Evolutionary conservation across 2,797 vertebrate species (phyloP), one percentile per base, ranked within the genome.

Genomic region (Sebastiscus tertius): DNA sequence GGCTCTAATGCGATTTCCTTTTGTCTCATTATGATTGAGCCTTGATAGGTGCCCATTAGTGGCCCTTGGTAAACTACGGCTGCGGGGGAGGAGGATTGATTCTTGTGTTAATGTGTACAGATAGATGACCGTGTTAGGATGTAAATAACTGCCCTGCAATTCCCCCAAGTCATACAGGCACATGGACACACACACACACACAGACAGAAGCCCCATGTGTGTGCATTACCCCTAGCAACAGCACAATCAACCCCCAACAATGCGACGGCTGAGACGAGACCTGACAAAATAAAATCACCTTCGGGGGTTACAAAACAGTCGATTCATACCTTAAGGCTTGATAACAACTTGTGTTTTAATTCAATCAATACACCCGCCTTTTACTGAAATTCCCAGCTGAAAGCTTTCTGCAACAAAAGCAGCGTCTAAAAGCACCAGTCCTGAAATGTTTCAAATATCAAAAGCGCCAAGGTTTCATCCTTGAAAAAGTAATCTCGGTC

Each of bases 21-120:
- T 86, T 76, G 91, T 93, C 88, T 95, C 91, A 94, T 94, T 89
- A 94, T 92, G 94, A 95, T 90, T 85, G 93, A 95, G 84, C 31
- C 87, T 79, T 92, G 93, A 94, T 92, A 89, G 93, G 89, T 90
- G 85, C 86, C 87, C 92, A 93, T 94, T 95, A 94, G 88, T 29
- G n/a, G 81, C 86, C 86, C 83, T 76, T 6, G 80, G 84, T 88
- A 88, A 94, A 92, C 90, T 84, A 90, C 79, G 87, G 88, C 93
- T 94, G 93, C 86, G 83, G 92, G 93, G 92, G 85, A 91, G 83
- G 79, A 90, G 85, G 91, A 94, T 92, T 92, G 93, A 95, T 94
- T 84, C 87, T 36, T 60, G 84, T 26, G 80, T 87, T 93, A 94
- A 94, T 91, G 91, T 94, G 93, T 88, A 92, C 89, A 86, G 90